Percentiles rank a stretch among this genome's conserved stretches.
Conservation (phyloP, 2,888 invertebrate species). For the Dexiosoma caninum region DNA sequence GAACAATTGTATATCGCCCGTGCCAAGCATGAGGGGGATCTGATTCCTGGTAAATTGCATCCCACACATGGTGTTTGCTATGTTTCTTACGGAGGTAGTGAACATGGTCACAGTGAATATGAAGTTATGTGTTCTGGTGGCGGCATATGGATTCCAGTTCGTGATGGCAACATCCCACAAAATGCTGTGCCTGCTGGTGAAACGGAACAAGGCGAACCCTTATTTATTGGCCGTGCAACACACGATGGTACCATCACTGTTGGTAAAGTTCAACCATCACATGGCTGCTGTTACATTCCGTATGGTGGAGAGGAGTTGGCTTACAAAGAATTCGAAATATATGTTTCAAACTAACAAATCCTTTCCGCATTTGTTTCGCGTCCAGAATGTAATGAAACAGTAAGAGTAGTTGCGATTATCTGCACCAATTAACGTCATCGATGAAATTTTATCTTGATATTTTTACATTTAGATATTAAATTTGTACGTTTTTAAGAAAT, state of each 20-base stretch:
- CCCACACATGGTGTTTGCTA: constrained; percentile 85
- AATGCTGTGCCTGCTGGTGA: constrained; percentile 86
- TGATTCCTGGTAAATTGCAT: constrained; percentile 86
- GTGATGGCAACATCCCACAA: constrained; percentile 83
- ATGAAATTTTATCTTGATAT: too few species aligned
- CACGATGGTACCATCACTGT: constrained; percentile 88
- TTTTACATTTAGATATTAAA: background rate
- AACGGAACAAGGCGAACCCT: constrained; percentile 86
- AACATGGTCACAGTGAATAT: constrained; percentile 83
- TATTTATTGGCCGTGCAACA: constrained; percentile 86
- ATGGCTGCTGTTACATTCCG: constrained; percentile 89
- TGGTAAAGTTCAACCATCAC: constrained; percentile 91
- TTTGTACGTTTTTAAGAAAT: background rate
- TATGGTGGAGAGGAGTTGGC: constrained; percentile 88
- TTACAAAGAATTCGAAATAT: constrained; percentile 89
- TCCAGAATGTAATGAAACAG: background rate
- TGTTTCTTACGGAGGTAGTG: constrained; percentile 87
- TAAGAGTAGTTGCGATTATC: background rate
- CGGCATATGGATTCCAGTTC: constrained; percentile 83
- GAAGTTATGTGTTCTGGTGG: constrained; percentile 83
- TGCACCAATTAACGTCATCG: constrained; percentile 1
- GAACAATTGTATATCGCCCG: constrained; percentile 83
- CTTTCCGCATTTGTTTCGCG: background rate
- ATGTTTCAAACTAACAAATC: constrained; percentile 76
- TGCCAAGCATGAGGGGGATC: constrained; percentile 84